Conservation (phyloP, 2,888 invertebrate genomes). For the Hartigia nigra region DNA sequence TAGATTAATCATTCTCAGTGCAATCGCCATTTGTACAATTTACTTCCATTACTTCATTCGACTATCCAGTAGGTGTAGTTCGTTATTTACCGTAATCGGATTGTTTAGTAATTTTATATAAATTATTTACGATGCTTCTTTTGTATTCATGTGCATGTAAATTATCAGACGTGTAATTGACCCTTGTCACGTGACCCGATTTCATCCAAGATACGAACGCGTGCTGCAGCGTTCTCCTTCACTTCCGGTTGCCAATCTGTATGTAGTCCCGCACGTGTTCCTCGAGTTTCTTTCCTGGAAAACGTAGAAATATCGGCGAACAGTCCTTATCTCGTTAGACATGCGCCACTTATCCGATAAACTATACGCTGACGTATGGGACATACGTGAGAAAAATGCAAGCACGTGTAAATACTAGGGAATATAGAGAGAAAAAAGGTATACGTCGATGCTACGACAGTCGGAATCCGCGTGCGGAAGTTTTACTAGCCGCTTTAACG, state of each 20-base stretch:
- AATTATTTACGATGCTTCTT: not conserved
- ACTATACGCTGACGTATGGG: constrained; percentile 20
- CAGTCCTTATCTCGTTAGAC: constrained; percentile 6
- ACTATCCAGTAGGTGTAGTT: not conserved
- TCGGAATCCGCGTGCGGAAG: not conserved
- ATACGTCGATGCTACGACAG: not conserved
- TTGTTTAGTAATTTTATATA: not conserved
- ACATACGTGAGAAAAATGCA: constrained; percentile 27
- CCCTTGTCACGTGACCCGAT: not conserved
- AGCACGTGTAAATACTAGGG: constrained; percentile 10
- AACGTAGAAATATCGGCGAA: constrained; percentile 1
- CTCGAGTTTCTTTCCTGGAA: not conserved
- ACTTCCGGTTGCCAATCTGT: not conserved
- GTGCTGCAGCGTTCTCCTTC: not conserved
- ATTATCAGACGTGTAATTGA: not conserved
- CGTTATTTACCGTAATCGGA: not conserved
- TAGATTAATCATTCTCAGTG: not conserved
- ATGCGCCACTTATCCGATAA: constrained; percentile 6
- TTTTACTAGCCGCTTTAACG: not conserved
- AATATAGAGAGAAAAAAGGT: not conserved
- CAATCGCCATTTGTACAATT: not conserved
- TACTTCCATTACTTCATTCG: not conserved
- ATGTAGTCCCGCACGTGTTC: not conserved
- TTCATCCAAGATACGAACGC: not conserved
- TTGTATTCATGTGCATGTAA: not conserved